A percentile compares a stretch with the other conserved stretches of the same genome.
phyloP scores from a whole-genome alignment of 2,797 vertebrate genomes.

The Sciurus carolinensis region DNA sequence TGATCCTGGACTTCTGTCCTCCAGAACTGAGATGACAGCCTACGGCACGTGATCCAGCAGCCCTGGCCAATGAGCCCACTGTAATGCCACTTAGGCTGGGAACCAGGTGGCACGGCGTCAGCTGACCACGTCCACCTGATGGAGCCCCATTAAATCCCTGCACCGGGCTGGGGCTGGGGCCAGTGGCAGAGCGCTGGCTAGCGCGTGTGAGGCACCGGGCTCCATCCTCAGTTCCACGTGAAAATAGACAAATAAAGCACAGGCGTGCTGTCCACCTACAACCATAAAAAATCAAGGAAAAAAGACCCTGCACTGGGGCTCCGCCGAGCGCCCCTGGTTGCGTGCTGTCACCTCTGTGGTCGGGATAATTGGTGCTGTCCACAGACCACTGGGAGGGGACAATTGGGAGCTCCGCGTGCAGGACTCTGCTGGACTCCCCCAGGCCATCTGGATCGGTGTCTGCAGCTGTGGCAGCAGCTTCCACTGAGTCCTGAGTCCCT shows the following conservation, averaged over 20 bases:
- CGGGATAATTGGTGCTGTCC: rapidly evolving
- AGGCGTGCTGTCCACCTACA: no score
- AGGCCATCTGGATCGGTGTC: background rate
- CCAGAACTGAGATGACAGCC: background rate
- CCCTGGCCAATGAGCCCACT: background rate
- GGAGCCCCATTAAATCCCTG: background rate
- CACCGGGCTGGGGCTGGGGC: no score
- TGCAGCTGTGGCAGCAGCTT: rapidly evolving
- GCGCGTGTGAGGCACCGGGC: no score
- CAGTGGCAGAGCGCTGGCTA: no score
- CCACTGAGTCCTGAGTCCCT: background rate
- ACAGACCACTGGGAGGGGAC: rapidly evolving
- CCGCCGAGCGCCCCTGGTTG: no score
- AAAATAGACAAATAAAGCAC: no score
- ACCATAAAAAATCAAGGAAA: no score
- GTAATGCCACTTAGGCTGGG: no score
- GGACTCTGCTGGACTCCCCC: background rate
- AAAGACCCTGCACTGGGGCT: no score
- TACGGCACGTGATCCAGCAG: rapidly evolving
- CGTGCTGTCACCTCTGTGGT: rapidly evolving
- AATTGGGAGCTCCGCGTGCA: rapidly evolving
- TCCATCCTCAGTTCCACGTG: no score
- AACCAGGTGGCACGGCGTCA: no score
- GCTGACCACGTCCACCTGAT: rapidly evolving
- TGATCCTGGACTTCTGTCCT: background rate